phyloP scores from a whole-genome alignment of 2,888 invertebrate species.

The Odontothrips loti region DNA sequence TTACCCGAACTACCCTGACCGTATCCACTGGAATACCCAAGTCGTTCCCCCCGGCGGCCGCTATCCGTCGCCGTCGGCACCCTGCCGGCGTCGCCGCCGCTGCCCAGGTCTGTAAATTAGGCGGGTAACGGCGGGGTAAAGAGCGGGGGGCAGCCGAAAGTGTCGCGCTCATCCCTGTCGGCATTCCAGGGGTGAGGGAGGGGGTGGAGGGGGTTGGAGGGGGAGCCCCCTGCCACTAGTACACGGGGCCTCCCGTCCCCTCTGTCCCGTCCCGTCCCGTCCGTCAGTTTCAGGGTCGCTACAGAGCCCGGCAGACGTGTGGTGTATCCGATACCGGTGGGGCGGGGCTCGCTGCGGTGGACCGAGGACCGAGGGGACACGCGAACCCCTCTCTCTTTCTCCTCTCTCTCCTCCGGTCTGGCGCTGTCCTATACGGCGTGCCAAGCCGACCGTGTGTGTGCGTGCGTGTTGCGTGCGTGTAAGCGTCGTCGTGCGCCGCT shows the following conservation, averaged over 20 bases:
- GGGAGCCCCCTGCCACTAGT: not conserved
- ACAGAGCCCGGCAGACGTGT: not conserved
- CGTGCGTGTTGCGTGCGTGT: not conserved
- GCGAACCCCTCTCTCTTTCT: no score
- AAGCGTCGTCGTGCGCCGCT: not conserved
- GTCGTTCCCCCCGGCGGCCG: no score
- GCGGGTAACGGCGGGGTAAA: no score
- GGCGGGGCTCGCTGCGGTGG: not conserved
- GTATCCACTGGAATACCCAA: no score
- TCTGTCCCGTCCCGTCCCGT: not conserved
- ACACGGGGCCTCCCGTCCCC: not conserved
- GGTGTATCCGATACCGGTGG: not conserved
- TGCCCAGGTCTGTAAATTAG: no score
- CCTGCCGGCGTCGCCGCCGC: no score
- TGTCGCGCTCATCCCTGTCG: not conserved
- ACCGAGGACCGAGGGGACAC: no score
- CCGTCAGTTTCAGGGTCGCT: constrained; percentile 15
- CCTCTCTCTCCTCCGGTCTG: no score
- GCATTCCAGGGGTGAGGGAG: not conserved
- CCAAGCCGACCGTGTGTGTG: not conserved
- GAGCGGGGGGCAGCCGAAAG: no score
- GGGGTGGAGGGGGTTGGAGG: not conserved
- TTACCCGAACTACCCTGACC: no score
- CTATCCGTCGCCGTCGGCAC: no score
- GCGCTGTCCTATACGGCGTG: not conserved